phyloP scores from a whole-genome alignment of 2,797 vertebrate genomes.

The Spinus pinus region DNA sequence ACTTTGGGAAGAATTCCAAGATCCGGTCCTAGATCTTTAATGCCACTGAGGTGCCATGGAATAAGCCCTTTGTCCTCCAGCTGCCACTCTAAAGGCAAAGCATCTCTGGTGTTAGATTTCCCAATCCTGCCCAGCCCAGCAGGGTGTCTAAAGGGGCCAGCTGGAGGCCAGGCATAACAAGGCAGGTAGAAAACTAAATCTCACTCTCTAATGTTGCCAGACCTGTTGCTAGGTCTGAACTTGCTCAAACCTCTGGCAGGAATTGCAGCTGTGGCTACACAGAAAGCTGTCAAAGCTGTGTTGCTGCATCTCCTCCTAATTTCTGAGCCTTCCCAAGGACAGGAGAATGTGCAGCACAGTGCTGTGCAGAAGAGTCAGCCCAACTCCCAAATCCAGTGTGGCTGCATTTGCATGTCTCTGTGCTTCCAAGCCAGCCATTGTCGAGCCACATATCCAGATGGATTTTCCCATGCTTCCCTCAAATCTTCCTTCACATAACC shows the following conservation, averaged over 20 bases:
- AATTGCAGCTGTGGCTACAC: fast-evolving
- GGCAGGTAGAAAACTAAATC: neutral
- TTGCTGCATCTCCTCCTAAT: neutral
- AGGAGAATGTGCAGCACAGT: fast-evolving
- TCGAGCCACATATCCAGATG: neutral
- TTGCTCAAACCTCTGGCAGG: neutral
- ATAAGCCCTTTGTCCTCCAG: neutral
- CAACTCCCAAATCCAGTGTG: neutral
- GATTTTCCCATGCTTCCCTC: neutral
- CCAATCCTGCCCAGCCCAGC: neutral
- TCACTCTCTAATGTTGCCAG: neutral
- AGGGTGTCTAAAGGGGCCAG: neutral
- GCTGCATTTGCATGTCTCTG: fast-evolving
- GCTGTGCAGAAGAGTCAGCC: neutral
- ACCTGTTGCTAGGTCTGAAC: neutral
- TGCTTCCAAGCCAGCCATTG: neutral
- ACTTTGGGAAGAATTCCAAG: neutral
- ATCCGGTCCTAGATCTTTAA: neutral
- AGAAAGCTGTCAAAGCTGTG: neutral
- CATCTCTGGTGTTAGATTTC: neutral
- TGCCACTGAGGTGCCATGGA: neutral
- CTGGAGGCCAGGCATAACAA: neutral
- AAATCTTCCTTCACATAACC: neutral
- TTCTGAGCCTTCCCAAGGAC: neutral
- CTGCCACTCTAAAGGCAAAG: neutral